Evolutionary conservation across 2,888 invertebrate genomes (phyloP).

Genomic region (Phyto melanocephala): DNA sequence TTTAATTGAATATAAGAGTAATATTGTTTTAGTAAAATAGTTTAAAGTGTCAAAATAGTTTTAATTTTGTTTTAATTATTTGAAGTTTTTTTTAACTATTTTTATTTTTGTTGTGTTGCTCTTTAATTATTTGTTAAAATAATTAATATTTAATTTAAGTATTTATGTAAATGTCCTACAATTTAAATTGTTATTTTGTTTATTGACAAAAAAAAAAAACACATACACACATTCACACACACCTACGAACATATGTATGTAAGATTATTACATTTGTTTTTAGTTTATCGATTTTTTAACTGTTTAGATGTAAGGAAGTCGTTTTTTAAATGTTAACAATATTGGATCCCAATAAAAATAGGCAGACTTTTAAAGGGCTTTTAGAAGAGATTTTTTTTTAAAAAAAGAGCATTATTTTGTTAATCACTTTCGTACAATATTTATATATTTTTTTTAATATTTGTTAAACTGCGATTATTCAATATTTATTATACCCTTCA

Average conservation of each 20-base stretch:
- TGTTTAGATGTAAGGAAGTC: neutral
- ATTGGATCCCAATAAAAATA: no score
- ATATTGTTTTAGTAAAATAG: constrained; percentile 36
- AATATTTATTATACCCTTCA: no score
- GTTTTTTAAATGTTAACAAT: no score
- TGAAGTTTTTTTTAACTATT: constrained; percentile 16
- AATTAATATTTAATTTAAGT: constrained; percentile 4
- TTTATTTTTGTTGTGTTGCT: constrained; percentile 13
- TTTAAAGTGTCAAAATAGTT: constrained; percentile 40
- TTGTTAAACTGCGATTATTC: no score
- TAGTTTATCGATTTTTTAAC: neutral
- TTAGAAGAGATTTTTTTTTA: no score
- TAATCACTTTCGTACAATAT: no score
- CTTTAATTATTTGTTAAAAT: neutral
- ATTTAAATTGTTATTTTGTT: constrained; percentile 33
- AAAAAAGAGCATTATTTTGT: no score
- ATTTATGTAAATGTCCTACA: neutral
- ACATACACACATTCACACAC: neutral
- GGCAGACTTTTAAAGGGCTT: neutral
- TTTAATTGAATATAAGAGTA: constrained; percentile 5
- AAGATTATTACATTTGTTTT: constrained; percentile 51
- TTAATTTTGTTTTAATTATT: constrained; percentile 15
- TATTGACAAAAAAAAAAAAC: constrained; percentile 12
- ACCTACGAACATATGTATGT: neutral
- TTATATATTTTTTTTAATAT: no score